These are phyloP conservation scores for Scaptomyza flava DNA, from an alignment of 2,888 invertebrate genomes.

Conservation along the genomic window DNA sequence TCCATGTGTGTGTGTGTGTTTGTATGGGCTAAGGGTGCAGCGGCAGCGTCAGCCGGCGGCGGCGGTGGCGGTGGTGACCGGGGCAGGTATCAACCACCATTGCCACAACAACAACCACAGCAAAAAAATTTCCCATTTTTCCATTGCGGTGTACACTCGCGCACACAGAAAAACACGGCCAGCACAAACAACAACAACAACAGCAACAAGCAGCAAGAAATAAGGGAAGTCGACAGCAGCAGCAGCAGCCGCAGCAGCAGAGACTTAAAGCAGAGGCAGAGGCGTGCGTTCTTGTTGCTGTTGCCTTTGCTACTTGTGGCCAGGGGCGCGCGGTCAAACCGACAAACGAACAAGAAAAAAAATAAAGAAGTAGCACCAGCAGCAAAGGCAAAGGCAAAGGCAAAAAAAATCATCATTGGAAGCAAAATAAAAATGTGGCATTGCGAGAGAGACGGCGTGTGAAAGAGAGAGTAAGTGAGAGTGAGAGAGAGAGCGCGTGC, in stretches of 20 bases:
- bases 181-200: constrained; percentile 30
- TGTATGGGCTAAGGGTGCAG: constrained; percentile 75
- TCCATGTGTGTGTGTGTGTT: constrained; percentile 29
- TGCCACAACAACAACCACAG: constrained; percentile 84
- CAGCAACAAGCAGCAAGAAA: constrained; percentile 40
- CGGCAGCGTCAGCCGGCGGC: constrained; percentile 44
- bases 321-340: constrained; percentile 66
- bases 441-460: constrained; percentile 6
- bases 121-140: constrained; percentile 84
- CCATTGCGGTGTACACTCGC: constrained; percentile 80
- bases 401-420: constrained; percentile 45
- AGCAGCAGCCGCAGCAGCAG: constrained; percentile 15
- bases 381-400: constrained; percentile 46
- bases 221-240: constrained; percentile 50
- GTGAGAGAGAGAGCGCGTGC: constrained; percentile 31
- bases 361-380: constrained; percentile 27
- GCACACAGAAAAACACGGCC: constrained; percentile 55
- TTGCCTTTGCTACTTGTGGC: constrained; percentile 65
- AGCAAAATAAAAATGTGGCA: constrained; percentile 67
- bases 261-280: constrained; percentile 22
- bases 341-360: constrained; percentile 47
- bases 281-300: constrained; percentile 50
- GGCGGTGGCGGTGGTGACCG: constrained; percentile 50
- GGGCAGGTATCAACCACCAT: constrained; percentile 83
- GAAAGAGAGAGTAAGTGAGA: background rate